A percentile compares a stretch with the other conserved stretches of the same genome.
phyloP scores from a whole-genome alignment of 2,797 vertebrate species.

The Sardinella longiceps region DNA sequence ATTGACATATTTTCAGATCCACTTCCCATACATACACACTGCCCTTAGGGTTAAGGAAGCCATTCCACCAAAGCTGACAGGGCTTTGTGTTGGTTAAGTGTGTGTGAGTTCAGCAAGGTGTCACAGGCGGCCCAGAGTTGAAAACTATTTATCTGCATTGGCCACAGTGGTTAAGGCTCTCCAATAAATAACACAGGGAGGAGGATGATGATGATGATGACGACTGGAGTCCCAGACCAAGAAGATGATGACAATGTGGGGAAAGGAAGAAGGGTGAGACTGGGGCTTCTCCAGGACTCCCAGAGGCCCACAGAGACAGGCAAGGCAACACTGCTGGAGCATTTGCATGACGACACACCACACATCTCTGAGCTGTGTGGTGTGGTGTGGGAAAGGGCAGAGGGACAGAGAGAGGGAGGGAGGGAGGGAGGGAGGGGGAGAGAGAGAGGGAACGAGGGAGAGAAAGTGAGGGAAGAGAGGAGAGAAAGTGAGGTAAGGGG shows the following conservation, averaged over 20 bases:
- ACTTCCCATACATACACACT: not conserved
- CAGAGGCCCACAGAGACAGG: slow-evolving; percentile 13
- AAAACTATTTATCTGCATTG: slow-evolving; percentile 4
- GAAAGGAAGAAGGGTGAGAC: not conserved
- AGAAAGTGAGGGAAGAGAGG: slow-evolving; percentile 62
- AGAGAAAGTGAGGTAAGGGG: slow-evolving; percentile 52
- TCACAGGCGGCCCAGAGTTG: not conserved
- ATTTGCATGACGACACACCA: slow-evolving; percentile 5
- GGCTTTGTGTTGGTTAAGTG: not conserved
- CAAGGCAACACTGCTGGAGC: not conserved
- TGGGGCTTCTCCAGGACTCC: not conserved
- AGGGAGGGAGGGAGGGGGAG: slow-evolving; percentile 51
- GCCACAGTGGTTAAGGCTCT: not conserved
- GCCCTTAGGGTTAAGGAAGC: not conserved
- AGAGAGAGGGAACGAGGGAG: slow-evolving; percentile 56
- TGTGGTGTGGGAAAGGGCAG: slow-evolving; percentile 59
- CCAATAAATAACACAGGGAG: slow-evolving; percentile 12
- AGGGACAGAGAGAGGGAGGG: slow-evolving; percentile 62
- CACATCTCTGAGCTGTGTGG: slow-evolving; percentile 18
- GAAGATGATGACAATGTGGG: not conserved
- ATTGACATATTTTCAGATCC: not conserved
- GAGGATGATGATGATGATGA: too few species aligned
- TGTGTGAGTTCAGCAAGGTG: not conserved
- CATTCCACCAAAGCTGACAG: not conserved
- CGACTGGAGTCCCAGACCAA: not conserved